These are phyloP conservation scores for Kryptolebias marmoratus DNA, from an alignment of 2,113 vertebrate genomes.

Conservation along the genomic window DNA sequence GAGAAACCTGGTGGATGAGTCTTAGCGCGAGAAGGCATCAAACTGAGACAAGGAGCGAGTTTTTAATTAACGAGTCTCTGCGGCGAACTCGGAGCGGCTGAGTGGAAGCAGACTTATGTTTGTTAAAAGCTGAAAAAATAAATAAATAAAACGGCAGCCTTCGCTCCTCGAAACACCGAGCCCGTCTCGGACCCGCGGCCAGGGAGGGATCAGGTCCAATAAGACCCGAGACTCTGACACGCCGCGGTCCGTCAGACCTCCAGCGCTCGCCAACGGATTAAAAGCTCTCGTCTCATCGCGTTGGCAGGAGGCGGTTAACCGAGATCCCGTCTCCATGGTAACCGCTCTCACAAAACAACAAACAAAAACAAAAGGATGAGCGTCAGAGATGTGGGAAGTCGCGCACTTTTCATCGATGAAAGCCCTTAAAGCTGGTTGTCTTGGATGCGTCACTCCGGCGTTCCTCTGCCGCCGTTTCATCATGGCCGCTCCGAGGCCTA, in stretches of 20 bases:
- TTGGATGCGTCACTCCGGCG: conserved; percentile 6
- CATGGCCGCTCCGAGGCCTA: conserved; percentile 37
- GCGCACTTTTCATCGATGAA: conserved; percentile 36
- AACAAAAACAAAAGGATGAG: conserved; percentile 15
- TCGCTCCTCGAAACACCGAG: not conserved
- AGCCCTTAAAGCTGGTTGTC: conserved; percentile 23
- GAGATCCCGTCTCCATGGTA: conserved; percentile 57
- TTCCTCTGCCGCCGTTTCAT: conserved; percentile 32
- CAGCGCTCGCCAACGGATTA: not conserved
- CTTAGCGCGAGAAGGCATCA: conserved; percentile 65
- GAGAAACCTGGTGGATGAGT: conserved; percentile 46
- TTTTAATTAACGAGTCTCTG: conserved; percentile 76
- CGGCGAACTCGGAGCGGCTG: conserved; percentile 59
- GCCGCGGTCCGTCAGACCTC: conserved; percentile 56
- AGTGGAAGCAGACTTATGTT: conserved; percentile 45
- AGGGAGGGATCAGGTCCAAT: conserved; percentile 74
- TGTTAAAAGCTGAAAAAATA: conserved; percentile 41
- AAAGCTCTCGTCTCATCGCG: conserved; percentile 6
- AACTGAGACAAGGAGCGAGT: conserved; percentile 65
- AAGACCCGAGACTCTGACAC: conserved; percentile 56
- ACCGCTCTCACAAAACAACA: conserved; percentile 29
- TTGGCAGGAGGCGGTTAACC: conserved; percentile 30
- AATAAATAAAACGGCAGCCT: too few species aligned
- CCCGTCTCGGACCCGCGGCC: conserved; percentile 33
- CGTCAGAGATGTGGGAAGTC: conserved; percentile 16